Conservation (phyloP, 2,797 vertebrate species). For the Mormyrus proboscirostris region DNA sequence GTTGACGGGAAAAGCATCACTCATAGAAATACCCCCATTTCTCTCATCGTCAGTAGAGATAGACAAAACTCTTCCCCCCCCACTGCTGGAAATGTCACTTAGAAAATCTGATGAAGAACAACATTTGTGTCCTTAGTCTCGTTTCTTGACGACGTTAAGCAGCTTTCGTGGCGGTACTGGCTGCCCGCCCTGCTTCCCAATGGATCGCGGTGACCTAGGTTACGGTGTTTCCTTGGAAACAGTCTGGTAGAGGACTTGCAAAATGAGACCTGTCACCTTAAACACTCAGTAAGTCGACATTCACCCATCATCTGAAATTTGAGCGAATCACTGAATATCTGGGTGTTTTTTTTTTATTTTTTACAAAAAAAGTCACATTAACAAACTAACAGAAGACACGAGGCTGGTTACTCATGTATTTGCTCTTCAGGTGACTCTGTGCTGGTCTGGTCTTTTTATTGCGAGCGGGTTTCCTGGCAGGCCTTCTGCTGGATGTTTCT, state of each 20-base stretch:
- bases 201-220: slow-evolving; percentile 3
- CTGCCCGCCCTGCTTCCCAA: neutral
- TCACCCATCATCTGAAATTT: neutral
- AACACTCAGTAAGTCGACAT: neutral
- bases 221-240: slow-evolving; percentile 10
- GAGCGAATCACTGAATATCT: neutral
- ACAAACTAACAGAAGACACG: neutral
- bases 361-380: neutral
- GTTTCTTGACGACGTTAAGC: neutral
- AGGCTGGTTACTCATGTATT: neutral
- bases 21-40: neutral
- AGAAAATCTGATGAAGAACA: neutral
- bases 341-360: neutral
- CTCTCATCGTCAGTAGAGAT: neutral
- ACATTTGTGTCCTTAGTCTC: neutral
- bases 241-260: neutral
- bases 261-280: neutral
- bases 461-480: neutral
- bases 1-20: neutral
- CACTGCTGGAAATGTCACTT: neutral
- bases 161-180: neutral
- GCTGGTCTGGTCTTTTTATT: neutral
- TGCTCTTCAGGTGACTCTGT: neutral
- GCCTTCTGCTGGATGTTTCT: neutral
- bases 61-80: neutral